Conservation (phyloP, 1,140 invertebrate genomes). For the Aphelinus atriplicis region DNA sequence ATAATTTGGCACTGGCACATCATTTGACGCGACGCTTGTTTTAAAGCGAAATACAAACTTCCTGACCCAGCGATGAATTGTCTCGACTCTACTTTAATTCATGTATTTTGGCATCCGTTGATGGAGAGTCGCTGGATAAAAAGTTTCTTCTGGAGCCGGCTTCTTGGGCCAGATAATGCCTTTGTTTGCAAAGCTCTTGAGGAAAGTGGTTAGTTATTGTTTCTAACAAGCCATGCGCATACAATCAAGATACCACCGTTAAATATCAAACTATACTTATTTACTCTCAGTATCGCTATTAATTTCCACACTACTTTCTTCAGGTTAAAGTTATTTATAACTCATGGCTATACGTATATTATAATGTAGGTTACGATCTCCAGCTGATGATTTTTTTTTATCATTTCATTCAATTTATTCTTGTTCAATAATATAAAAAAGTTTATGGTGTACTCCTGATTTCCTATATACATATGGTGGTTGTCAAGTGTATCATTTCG, state of each 20-base stretch:
- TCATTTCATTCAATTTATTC: background rate
- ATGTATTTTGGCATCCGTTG: constrained; percentile 13
- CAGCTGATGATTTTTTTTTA: background rate
- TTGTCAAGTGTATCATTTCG: constrained; percentile 28
- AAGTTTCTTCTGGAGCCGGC: background rate
- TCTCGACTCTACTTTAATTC: constrained; percentile 19
- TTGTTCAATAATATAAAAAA: constrained; percentile 1
- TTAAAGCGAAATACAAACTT: constrained; percentile 24
- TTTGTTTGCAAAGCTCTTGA: background rate
- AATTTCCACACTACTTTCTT: no score
- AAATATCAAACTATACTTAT: no score
- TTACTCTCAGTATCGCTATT: no score
- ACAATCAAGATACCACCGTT: no score
- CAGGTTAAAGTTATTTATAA: no score
- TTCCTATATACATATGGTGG: background rate
- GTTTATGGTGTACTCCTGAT: constrained; percentile 17
- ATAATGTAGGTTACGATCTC: no score
- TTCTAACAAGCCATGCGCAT: constrained; percentile 11
- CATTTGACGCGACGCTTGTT: constrained; percentile 8
- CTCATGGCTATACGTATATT: no score
- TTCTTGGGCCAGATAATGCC: background rate
- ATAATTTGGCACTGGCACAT: constrained; percentile 9
- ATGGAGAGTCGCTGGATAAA: no score
- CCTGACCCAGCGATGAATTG: constrained; percentile 4
- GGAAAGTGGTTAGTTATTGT: constrained; percentile 10